Conservation (phyloP, 2,888 invertebrate genomes). For the Hipparchia sbordonii region DNA sequence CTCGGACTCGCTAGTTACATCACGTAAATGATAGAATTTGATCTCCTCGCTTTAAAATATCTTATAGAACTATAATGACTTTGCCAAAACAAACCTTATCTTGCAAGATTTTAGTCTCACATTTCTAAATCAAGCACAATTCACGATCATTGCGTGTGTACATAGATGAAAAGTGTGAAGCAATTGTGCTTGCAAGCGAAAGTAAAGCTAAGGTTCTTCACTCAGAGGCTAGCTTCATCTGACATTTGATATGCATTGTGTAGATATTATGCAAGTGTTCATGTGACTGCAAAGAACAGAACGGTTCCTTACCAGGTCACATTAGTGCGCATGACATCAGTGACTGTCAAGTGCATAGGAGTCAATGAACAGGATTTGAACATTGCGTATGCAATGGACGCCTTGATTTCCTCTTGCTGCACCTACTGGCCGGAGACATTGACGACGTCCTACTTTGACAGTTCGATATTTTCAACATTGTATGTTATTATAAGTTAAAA, state of each 20-base stretch:
- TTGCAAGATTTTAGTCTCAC: conserved; percentile 49
- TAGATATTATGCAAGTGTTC: conserved; percentile 75
- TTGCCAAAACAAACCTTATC: conserved; percentile 49
- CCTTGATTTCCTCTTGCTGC: conserved; percentile 71
- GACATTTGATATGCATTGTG: conserved; percentile 59
- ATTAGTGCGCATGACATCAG: conserved; percentile 77
- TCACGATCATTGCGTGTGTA: conserved; percentile 52
- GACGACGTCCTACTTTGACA: conserved; percentile 55
- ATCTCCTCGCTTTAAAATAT: conserved; percentile 48
- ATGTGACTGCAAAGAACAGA: conserved; percentile 74
- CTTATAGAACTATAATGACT: conserved; percentile 43
- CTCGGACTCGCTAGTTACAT: conserved; percentile 55
- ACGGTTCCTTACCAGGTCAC: conserved; percentile 78
- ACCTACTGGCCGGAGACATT: conserved; percentile 67
- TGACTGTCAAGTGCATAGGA: conserved; percentile 75
- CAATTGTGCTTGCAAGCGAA: conserved; percentile 60
- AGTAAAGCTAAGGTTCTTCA: conserved; percentile 62
- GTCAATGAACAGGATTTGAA: conserved; percentile 76
- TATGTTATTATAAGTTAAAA: conserved; percentile 16
- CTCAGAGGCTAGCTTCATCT: conserved; percentile 63
- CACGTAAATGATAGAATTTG: conserved; percentile 72
- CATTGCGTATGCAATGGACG: conserved; percentile 74
- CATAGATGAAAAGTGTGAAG: conserved; percentile 56
- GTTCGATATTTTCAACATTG: conserved; percentile 49
- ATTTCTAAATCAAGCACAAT: conserved; percentile 41